phyloP scores from a whole-genome alignment of 2,797 vertebrate genomes.

The Peromyscus eremicus region DNA sequence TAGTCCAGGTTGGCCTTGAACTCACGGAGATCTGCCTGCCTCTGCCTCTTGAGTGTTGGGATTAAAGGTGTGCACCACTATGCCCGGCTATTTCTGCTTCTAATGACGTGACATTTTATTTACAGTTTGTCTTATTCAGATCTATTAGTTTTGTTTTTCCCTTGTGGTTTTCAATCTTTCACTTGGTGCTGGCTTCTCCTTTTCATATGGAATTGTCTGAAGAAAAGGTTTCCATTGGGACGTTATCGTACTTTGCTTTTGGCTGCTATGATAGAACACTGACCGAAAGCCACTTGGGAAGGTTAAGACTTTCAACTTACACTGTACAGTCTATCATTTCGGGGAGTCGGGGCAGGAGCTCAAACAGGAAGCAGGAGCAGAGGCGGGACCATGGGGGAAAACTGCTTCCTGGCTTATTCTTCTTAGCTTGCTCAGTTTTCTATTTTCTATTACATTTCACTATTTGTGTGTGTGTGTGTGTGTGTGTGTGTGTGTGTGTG shows the following conservation, averaged over 20 bases:
- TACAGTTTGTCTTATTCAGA: neutral
- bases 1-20: neutral
- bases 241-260: neutral
- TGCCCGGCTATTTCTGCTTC: neutral
- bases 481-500: neutral
- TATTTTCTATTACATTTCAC: neutral
- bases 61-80: neutral
- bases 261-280: too few relatives aligned
- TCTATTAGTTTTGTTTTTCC: neutral
- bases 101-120: neutral
- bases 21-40: neutral
- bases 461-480: neutral
- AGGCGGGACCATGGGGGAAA: neutral
- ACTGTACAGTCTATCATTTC: neutral
- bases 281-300: neutral
- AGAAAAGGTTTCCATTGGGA: neutral
- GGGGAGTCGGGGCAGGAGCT: neutral
- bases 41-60: neutral
- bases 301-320: neutral
- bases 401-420: neutral
- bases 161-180: conserved; percentile 26
- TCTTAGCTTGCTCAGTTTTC: neutral
- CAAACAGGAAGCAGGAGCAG: neutral
- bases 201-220: conserved; percentile 41
- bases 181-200: neutral